Conservation (phyloP, 2,113 vertebrate genomes). For the Podilymbus podiceps region DNA sequence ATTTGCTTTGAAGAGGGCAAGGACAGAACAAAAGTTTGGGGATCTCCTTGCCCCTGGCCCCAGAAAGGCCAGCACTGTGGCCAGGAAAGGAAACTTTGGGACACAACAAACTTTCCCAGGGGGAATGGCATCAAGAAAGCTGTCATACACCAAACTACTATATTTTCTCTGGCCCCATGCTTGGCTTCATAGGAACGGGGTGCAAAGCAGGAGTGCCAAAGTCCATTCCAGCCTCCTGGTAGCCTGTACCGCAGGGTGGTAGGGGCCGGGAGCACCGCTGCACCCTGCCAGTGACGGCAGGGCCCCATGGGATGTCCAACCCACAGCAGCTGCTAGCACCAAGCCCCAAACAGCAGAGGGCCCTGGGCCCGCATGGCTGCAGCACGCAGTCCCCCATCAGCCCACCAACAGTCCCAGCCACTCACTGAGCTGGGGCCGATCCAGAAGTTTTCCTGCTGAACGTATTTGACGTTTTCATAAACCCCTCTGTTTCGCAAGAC, state of each 20-base stretch:
- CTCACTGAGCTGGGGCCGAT: constrained; percentile 96
- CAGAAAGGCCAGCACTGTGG: neutral
- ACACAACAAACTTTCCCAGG: neutral
- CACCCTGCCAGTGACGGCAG: neutral
- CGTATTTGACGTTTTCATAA: constrained; percentile 98
- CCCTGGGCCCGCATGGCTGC: neutral
- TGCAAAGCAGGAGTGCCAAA: neutral
- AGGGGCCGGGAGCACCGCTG: neutral
- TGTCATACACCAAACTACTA: neutral
- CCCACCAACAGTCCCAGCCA: neutral
- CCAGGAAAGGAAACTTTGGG: neutral
- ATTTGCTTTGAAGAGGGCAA: neutral
- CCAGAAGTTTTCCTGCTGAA: constrained; percentile 99
- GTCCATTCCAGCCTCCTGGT: neutral
- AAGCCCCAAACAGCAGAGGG: neutral
- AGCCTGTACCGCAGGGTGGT: neutral
- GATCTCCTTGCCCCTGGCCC: neutral
- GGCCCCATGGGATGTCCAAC: neutral
- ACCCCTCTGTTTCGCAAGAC: constrained; percentile 96
- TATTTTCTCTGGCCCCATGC: neutral
- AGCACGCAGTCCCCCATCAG: neutral
- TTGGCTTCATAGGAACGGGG: neutral
- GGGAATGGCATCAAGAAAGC: neutral
- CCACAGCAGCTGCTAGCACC: neutral
- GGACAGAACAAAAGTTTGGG: neutral